These are phyloP conservation scores for Nymphalis c-album DNA, from an alignment of 2,888 invertebrate genomes.

Conservation along the genomic window DNA sequence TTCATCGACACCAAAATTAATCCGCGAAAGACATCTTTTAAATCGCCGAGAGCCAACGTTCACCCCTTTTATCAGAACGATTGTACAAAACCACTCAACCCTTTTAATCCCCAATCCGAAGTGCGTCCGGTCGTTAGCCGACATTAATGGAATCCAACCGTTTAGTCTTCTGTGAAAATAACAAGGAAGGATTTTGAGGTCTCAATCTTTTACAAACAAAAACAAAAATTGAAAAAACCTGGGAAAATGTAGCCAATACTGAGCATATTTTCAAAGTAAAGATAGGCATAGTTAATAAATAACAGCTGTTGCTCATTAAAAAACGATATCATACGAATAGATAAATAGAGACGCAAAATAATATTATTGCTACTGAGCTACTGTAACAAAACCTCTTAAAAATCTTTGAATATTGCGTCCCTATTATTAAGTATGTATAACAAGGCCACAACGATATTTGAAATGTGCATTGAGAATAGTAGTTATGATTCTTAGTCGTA, in stretches of 20 bases:
- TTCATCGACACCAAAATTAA: slow-evolving; percentile 57
- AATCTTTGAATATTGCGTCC: no score
- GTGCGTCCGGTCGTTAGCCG: slow-evolving; percentile 80
- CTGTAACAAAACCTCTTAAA: no score
- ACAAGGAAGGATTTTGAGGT: slow-evolving; percentile 67
- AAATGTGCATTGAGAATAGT: no score
- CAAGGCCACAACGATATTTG: no score
- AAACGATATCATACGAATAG: no score
- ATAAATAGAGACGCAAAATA: no score
- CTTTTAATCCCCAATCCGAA: slow-evolving; percentile 80
- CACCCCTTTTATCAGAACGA: slow-evolving; percentile 77
- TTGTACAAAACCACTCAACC: slow-evolving; percentile 81
- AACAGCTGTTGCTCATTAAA: no score
- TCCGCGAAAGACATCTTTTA: slow-evolving; percentile 71
- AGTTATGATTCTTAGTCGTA: no score
- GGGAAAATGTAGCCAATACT: background rate
- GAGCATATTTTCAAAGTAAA: background rate
- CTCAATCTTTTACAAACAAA: slow-evolving; percentile 61
- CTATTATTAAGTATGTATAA: no score
- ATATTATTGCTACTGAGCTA: no score
- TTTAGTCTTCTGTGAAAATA: slow-evolving; percentile 76
- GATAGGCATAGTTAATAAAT: no score
- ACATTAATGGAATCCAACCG: slow-evolving; percentile 79
- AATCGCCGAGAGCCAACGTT: slow-evolving; percentile 77
- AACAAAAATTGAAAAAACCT: slow-evolving; percentile 34